These are phyloP conservation scores for Myiozetetes cayanensis DNA, from an alignment of 2,113 vertebrate genomes.

Conservation along the genomic window DNA sequence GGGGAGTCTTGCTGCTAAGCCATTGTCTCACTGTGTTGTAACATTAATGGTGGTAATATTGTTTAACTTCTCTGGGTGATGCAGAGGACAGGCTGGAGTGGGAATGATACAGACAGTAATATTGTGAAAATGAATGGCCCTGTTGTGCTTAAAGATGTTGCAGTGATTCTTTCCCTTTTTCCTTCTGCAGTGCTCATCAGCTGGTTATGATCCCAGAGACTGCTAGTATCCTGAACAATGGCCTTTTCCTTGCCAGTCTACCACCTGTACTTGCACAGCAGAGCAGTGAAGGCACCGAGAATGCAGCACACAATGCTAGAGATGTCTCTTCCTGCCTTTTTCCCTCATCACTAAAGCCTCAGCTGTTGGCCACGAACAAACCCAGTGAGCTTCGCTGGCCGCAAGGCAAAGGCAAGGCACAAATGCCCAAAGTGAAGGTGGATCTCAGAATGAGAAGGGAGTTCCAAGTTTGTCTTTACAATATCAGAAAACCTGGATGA, in stretches of 20 bases:
- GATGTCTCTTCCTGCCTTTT: not conserved
- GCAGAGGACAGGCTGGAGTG: not conserved
- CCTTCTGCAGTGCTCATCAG: not conserved
- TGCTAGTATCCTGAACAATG: not conserved
- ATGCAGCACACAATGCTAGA: not conserved
- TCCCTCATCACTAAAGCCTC: not conserved
- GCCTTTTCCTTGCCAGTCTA: not conserved
- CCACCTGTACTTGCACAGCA: not conserved
- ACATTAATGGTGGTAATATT: rapidly evolving
- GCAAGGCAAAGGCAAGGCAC: not conserved
- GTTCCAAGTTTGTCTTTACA: not conserved
- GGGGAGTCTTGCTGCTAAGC: not conserved
- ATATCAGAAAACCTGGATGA: not conserved
- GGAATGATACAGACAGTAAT: not conserved
- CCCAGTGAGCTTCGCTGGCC: not conserved
- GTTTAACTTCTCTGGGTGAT: not conserved
- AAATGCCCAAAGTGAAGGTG: not conserved
- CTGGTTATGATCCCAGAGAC: not conserved
- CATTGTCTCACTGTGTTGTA: not conserved
- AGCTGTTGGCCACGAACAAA: not conserved
- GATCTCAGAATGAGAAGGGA: not conserved
- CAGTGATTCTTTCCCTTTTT: not conserved
- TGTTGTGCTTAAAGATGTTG: not conserved
- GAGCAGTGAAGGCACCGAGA: not conserved
- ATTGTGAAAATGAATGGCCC: not conserved